Percentiles rank a stretch among this genome's conserved stretches.
Conservation (phyloP, 2,888 invertebrate genomes). For the Liopterus haemorrhoidalis region DNA sequence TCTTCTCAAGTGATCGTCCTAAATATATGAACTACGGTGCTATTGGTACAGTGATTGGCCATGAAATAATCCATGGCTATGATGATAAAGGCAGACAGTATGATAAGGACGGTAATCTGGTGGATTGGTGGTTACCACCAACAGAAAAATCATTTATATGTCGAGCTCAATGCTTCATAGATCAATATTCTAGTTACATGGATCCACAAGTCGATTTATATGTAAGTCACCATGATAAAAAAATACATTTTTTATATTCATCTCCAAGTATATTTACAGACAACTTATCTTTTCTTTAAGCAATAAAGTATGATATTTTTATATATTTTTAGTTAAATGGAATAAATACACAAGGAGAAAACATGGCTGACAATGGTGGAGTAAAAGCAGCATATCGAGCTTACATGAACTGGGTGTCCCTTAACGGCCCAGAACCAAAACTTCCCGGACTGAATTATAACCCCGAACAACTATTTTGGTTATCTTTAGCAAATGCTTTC, state of each 20-base stretch:
- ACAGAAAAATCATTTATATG: constrained; percentile 72
- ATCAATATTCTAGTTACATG: constrained; percentile 82
- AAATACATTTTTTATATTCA: not conserved
- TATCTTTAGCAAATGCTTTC: constrained; percentile 28
- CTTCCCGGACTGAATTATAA: constrained; percentile 38
- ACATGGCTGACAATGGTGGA: constrained; percentile 92
- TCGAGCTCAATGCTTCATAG: constrained; percentile 76
- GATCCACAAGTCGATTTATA: constrained; percentile 63
- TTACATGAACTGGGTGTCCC: constrained; percentile 37
- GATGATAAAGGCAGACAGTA: constrained; percentile 79
- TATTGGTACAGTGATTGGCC: constrained; percentile 78
- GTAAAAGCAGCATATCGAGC: constrained; percentile 62
- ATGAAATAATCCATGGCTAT: constrained; percentile 81
- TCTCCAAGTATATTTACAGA: not conserved
- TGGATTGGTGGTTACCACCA: constrained; percentile 79
- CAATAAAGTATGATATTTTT: not conserved
- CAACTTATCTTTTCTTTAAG: not conserved
- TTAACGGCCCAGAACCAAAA: constrained; percentile 29
- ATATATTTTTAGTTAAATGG: constrained; percentile 67
- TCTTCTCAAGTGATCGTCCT: constrained; percentile 76
- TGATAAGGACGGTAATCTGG: constrained; percentile 76
- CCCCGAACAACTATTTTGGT: constrained; percentile 44
- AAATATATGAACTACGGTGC: constrained; percentile 82
- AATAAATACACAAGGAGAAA: constrained; percentile 87
- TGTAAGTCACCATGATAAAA: constrained; percentile 46